Evolutionary conservation across 2,113 vertebrate species (phyloP).

Genomic region (Clarias magur): DNA sequence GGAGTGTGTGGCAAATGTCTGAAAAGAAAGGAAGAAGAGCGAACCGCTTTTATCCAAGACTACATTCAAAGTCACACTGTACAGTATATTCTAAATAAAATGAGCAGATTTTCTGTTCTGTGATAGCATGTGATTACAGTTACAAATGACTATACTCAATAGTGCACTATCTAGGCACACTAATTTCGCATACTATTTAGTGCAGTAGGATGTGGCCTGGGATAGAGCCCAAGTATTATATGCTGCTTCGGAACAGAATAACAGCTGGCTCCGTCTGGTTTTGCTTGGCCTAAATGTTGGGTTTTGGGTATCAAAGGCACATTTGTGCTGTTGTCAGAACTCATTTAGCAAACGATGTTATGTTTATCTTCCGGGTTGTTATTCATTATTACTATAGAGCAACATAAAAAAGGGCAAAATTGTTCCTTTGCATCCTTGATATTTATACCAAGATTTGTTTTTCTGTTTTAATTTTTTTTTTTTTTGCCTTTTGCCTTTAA

Average conservation of each 20-base stretch:
- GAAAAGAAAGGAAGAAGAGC: conserved; percentile 32
- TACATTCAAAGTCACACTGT: neutral
- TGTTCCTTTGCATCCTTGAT: neutral
- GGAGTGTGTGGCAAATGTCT: conserved; percentile 43
- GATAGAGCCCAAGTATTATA: conserved; percentile 32
- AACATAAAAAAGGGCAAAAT: conserved; percentile 1
- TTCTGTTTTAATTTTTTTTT: neutral
- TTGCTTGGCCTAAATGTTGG: conserved; percentile 42
- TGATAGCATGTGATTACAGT: neutral
- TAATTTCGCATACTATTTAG: conserved; percentile 23
- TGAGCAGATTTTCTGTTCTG: neutral
- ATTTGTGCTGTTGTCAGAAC: conserved; percentile 46
- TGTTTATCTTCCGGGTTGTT: conserved; percentile 45
- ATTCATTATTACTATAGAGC: conserved; percentile 24
- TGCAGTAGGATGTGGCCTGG: conserved; percentile 33
- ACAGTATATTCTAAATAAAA: neutral
- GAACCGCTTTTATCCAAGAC: conserved; percentile 35
- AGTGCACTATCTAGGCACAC: neutral
- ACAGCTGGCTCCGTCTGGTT: conserved; percentile 45
- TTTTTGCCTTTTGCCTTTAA: neutral
- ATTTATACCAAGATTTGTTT: neutral
- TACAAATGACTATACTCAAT: neutral
- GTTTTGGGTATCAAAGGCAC: conserved; percentile 48
- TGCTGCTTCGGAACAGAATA: conserved; percentile 34
- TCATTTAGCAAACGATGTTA: conserved; percentile 35